Evolutionary conservation across 2,113 vertebrate genomes (phyloP).

Genomic region (Macheiramphus alcinus): DNA sequence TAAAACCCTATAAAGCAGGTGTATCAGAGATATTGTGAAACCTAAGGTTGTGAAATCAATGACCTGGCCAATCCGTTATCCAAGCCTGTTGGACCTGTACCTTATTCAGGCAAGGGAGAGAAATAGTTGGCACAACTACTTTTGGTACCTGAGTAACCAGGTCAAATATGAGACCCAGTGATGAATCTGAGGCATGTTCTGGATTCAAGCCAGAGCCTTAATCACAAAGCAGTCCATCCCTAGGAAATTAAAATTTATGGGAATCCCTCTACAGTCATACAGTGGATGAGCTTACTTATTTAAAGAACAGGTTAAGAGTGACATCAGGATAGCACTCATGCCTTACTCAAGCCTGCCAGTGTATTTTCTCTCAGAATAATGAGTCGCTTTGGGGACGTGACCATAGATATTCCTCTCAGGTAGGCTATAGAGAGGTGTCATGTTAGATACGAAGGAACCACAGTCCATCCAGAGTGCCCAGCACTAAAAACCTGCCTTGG

Average conservation of each 20-base stretch:
- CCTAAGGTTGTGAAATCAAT: background rate
- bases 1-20: background rate
- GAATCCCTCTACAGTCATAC: background rate
- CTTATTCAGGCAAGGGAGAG: background rate
- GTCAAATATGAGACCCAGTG: background rate
- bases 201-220: background rate
- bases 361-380: background rate
- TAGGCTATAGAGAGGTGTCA: background rate
- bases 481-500: background rate
- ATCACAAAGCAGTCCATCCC: background rate
- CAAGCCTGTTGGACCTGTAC: background rate
- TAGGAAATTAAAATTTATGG: background rate
- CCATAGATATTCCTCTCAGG: background rate
- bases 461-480: background rate
- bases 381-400: background rate
- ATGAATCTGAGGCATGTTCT: background rate
- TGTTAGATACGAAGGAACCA: background rate
- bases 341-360: background rate
- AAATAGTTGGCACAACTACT: background rate
- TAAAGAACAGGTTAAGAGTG: background rate
- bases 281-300: background rate
- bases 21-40: background rate
- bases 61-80: background rate
- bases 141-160: background rate
- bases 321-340: background rate